Evolutionary conservation across 2,888 invertebrate genomes (phyloP).

Genomic region (Cephus rjabovi): DNA sequence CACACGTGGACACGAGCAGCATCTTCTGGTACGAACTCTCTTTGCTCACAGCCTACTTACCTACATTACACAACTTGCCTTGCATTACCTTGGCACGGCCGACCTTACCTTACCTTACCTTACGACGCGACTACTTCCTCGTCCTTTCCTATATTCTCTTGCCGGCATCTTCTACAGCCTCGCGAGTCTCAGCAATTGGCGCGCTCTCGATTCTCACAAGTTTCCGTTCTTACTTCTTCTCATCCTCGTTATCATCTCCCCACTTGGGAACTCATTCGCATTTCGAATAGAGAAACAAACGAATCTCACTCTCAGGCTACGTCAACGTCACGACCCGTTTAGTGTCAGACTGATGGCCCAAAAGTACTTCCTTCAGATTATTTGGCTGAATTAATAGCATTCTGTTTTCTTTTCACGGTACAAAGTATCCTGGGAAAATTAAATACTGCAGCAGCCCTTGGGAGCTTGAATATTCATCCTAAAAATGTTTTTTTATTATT

Average conservation of each 20-base stretch:
- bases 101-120: not conserved
- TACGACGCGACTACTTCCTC: slow-evolving; percentile 3
- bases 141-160: slow-evolving; percentile 7
- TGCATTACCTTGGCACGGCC: slow-evolving; percentile 14
- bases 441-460: not conserved
- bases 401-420: too few relatives aligned
- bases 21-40: slow-evolving; percentile 37
- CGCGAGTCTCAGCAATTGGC: not conserved
- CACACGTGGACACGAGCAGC: slow-evolving; percentile 11
- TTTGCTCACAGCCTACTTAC: slow-evolving; percentile 65
- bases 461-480: not conserved
- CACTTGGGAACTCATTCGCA: slow-evolving; percentile 1
- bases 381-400: not conserved
- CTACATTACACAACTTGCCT: slow-evolving; percentile 55
- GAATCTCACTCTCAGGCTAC: not conserved
- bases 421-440: not conserved
- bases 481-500: not conserved
- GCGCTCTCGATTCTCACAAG: slow-evolving; percentile 5
- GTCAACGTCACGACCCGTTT: not conserved
- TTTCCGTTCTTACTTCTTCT: not conserved
- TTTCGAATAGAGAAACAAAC: not conserved
- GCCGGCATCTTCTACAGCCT: slow-evolving; percentile 2
- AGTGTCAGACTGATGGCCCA: not conserved
- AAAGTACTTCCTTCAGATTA: not conserved
- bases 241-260: not conserved